These are phyloP conservation scores for Tenthredo distinguenda DNA, from an alignment of 2,888 invertebrate species.

Conservation along the genomic window DNA sequence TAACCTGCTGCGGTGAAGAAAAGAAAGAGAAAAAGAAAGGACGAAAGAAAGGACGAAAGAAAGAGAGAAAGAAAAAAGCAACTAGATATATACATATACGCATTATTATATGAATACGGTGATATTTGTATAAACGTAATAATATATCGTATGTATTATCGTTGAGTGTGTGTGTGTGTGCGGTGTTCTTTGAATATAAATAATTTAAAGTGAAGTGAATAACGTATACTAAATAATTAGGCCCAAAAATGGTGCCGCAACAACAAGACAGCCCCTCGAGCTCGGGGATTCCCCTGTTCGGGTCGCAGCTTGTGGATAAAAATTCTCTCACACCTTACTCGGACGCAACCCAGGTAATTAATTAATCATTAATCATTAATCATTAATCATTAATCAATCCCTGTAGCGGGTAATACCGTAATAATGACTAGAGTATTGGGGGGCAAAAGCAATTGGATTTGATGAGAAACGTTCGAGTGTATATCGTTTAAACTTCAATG, in stretches of 20 bases:
- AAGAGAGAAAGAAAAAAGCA: neutral
- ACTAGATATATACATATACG: neutral
- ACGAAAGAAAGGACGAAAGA: neutral
- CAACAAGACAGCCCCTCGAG: slow-evolving; percentile 84
- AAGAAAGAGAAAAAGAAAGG: neutral
- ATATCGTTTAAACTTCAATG: no score
- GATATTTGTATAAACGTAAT: neutral
- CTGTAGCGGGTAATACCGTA: no score
- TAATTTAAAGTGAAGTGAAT: slow-evolving; percentile 56
- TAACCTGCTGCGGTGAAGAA: neutral
- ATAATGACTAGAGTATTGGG: no score
- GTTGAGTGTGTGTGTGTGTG: neutral
- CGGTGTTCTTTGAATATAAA: neutral
- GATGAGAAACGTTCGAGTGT: no score
- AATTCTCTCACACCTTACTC: slow-evolving; percentile 97
- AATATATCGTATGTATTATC: slow-evolving; percentile 4
- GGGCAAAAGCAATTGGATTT: no score
- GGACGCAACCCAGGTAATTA: slow-evolving; percentile 96
- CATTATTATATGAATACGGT: neutral
- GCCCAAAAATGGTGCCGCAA: slow-evolving; percentile 86
- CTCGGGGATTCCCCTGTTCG: slow-evolving; percentile 88
- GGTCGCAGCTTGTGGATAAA: slow-evolving; percentile 94
- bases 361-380: neutral
- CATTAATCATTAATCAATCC: neutral
- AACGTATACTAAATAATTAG: slow-evolving; percentile 55